Conservation (phyloP, 2,113 vertebrate genomes). For the Tetraodon nigroviridis region DNA sequence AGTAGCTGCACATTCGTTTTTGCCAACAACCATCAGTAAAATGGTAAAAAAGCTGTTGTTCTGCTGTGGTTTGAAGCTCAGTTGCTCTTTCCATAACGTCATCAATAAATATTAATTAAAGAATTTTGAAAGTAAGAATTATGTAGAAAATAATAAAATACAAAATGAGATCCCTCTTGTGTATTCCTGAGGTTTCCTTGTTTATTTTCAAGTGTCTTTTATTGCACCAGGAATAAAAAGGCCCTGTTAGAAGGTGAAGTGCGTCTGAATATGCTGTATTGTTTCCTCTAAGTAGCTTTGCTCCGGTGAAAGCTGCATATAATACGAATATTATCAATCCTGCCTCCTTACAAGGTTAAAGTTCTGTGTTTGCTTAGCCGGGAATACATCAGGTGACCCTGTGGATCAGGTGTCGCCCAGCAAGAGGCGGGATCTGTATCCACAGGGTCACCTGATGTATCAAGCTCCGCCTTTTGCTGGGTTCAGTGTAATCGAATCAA, state of each 20-base stretch:
- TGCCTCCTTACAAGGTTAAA: constrained; percentile 20
- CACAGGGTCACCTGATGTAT: constrained; percentile 16
- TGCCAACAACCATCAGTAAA: no score
- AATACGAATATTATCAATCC: constrained; percentile 18
- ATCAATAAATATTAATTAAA: no score
- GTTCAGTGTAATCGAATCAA: constrained; percentile 30
- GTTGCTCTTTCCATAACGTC: no score
- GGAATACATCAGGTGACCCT: constrained; percentile 13
- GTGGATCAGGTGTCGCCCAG: no score
- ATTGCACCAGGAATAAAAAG: constrained; percentile 21
- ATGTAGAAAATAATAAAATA: no score
- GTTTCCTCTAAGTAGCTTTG: constrained; percentile 59
- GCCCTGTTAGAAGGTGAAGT: constrained; percentile 33
- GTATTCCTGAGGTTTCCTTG: no score
- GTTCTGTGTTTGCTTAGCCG: constrained; percentile 24
- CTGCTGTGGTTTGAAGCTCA: no score
- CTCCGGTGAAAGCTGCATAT: constrained; percentile 18
- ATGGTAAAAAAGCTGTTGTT: no score
- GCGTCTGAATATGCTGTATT: constrained; percentile 30
- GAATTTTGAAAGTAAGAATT: no score
- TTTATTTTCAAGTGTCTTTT: not conserved
- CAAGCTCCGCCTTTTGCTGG: constrained; percentile 12
- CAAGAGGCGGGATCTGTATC: no score
- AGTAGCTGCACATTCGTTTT: not conserved
- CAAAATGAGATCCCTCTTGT: not conserved